Evolutionary conservation across 2,888 invertebrate genomes (phyloP).

Genomic region (Beris morrisii): DNA sequence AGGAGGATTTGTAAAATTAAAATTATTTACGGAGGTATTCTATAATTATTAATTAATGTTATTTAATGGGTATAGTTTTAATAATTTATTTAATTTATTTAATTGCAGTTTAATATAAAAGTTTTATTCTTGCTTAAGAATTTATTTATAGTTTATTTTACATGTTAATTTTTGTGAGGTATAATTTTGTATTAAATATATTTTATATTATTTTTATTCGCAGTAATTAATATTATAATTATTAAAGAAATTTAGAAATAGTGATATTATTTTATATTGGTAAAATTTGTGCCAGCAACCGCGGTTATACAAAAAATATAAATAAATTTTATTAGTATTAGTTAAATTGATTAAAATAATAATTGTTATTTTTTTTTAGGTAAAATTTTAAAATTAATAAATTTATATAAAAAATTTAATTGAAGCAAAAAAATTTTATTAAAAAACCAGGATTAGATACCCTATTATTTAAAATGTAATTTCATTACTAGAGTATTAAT

Average conservation of each 20-base stretch:
- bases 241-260: conserved; percentile 65
- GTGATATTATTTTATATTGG: conserved; percentile 62
- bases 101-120: conserved; percentile 43
- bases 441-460: conserved; percentile 71
- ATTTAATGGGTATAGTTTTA: no score
- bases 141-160: conserved; percentile 61
- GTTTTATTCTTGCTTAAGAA: conserved; percentile 58
- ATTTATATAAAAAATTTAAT: conserved; percentile 53
- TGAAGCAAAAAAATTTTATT: conserved; percentile 55
- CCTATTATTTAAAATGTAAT: conserved; percentile 62
- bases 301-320: conserved; percentile 67
- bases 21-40: no score
- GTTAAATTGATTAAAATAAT: conserved; percentile 38
- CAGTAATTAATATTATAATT: conserved; percentile 60
- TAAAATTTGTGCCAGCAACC: conserved; percentile 71
- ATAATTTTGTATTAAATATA: conserved; percentile 56
- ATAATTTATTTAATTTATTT: no score
- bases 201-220: conserved; percentile 48
- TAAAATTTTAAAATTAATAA: conserved; percentile 63
- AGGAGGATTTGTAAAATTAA: no score
- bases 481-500: conserved; percentile 59
- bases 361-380: conserved; percentile 56
- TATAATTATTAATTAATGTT: no score
- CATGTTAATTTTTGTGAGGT: conserved; percentile 60
- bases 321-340: conserved; percentile 60